Evolutionary conservation across 2,888 invertebrate genomes (phyloP).

Genomic region (Adela reaumurella): DNA sequence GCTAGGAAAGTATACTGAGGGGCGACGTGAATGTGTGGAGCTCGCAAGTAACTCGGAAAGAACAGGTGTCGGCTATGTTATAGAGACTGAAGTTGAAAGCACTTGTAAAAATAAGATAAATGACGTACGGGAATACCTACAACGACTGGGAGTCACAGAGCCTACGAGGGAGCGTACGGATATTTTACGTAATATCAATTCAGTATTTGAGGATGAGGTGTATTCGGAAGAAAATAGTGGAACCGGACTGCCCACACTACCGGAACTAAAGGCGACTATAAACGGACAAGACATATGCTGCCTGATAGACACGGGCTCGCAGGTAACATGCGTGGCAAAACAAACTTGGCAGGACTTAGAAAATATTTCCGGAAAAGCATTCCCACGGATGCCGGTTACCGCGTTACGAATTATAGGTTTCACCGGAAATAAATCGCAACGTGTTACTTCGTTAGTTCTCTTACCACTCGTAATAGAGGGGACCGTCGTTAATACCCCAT

Average conservation of each 20-base stretch:
- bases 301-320: conserved; percentile 1
- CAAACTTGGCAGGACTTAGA: neutral
- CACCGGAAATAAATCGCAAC: neutral
- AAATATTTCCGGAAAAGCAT: neutral
- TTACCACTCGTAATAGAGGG: neutral
- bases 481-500: neutral
- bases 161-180: no score
- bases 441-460: neutral
- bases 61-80: no score
- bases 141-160: no score
- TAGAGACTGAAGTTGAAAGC: neutral
- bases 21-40: no score
- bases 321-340: conserved; percentile 1
- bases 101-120: neutral
- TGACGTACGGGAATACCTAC: neutral
- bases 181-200: no score
- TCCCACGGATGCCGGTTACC: neutral
- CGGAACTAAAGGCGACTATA: neutral
- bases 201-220: neutral
- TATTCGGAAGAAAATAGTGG: neutral
- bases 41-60: neutral
- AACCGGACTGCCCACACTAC: neutral
- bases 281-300: neutral
- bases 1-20: no score
- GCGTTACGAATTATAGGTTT: neutral